Evolutionary conservation across 2,113 vertebrate species (phyloP).

Genomic region (Narcine bancroftii): DNA sequence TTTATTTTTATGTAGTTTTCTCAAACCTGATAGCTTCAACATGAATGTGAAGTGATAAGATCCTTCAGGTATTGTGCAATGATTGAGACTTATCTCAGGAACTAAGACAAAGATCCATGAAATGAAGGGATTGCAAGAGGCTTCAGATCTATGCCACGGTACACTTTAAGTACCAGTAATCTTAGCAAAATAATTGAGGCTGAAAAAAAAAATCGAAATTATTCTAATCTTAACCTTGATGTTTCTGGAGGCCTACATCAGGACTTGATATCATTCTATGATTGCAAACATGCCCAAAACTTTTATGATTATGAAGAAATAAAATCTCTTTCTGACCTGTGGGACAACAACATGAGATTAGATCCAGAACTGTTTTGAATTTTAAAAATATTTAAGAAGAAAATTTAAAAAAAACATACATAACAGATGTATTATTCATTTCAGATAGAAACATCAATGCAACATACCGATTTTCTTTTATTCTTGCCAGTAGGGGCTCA

Average conservation of each 20-base stretch:
- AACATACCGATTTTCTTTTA: constrained; percentile 71
- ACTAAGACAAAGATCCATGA: not conserved
- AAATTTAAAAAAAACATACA: not conserved
- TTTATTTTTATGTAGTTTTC: not conserved
- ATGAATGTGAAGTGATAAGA: not conserved
- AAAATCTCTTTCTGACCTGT: not conserved
- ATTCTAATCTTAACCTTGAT: not conserved
- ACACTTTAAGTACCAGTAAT: not conserved
- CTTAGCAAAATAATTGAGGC: not conserved
- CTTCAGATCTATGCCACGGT: not conserved
- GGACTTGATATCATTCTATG: not conserved
- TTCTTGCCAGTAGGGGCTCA: constrained; percentile 82
- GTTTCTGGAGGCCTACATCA: not conserved
- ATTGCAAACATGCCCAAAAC: not conserved
- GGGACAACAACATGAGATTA: not conserved
- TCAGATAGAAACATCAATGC: not conserved
- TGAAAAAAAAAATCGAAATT: not conserved
- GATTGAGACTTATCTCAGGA: not conserved
- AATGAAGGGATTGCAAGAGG: not conserved
- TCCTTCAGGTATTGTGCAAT: not conserved
- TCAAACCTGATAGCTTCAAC: not conserved
- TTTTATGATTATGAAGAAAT: not conserved
- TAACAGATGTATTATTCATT: not conserved
- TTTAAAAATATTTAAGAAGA: too few relatives aligned
- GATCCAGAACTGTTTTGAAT: not conserved